Base-by-base conservation (phyloP, 1,140 invertebrate genomes). In the Ceratitis capitata region DNA sequence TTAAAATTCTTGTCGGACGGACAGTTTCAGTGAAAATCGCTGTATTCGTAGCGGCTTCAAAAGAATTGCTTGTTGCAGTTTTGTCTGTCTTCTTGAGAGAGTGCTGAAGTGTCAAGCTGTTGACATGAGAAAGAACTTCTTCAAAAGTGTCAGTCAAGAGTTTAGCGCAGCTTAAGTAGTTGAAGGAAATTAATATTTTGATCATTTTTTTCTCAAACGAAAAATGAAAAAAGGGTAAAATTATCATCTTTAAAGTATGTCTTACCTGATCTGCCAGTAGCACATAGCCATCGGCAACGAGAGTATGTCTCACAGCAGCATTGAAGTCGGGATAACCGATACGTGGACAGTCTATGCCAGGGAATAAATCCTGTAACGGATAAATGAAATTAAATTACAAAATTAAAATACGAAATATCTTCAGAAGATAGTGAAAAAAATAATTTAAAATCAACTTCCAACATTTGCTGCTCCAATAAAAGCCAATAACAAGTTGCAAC, bases 311-410 rank as follows among this genome's bases (percentile, higher is more conserved):
- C 3, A 97, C 95, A 7, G 96, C 95, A 1, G 94, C 94, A 89
- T 96, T 97, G 87, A 98, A 97, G 86, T 97, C 95, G 0, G 96
- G 96, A 92, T 98, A 97, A 2, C 94, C 94, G 4, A 97, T 95
- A 88, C 96, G 93, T 0, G 96, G 96, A 91, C 96, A 98, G 87
- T 98, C 96, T 84, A 98, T 92, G 0, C 96, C 96, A 0, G 97
- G 97, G 92, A 98, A 98, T 56, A 98, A 92, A 92, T 98, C 97
- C 87, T 88, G 32, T 1, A 42, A 53, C 3, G 53, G n/a, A 56
- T 3, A 84, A 82, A 61, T 51, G 3, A 49, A n/a, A 26, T 39
- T n/a, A 9, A 14, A 19, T 74, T 74, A 19, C 12, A 42, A 32
- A 19, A 61, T 29, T 5, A 29, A 61, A 61, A 29, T 29, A 61